Evolutionary conservation across 2,888 invertebrate genomes (phyloP).

Genomic region (Arge pagana): DNA sequence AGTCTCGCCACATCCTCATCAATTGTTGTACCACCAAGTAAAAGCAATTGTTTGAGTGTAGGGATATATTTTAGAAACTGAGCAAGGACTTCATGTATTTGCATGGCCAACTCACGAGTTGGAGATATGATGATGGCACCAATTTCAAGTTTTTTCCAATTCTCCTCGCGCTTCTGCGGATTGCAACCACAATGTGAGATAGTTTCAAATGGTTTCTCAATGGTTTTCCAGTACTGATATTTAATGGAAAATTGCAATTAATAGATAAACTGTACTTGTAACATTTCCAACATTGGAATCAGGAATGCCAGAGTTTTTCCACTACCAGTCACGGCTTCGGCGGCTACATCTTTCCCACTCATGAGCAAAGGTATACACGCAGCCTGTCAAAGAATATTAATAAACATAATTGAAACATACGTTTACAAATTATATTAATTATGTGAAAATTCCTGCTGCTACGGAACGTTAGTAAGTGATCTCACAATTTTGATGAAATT

Average conservation of each 20-base stretch:
- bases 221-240: not conserved
- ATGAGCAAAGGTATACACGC: constrained; percentile 88
- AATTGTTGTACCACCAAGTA: constrained; percentile 84
- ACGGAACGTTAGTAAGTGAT: not conserved
- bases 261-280: constrained; percentile 58
- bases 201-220: not conserved
- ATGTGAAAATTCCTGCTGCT: not conserved
- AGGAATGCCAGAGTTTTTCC: constrained; percentile 97
- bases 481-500: constrained; percentile 13
- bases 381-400: constrained; percentile 61
- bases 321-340: constrained; percentile 97
- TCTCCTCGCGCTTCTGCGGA: constrained; percentile 64
- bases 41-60: constrained; percentile 63
- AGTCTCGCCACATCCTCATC: constrained; percentile 75
- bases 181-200: constrained; percentile 34
- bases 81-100: constrained; percentile 74
- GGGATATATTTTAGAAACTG: constrained; percentile 59
- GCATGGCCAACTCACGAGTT: constrained; percentile 91
- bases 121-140: constrained; percentile 93
- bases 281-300: constrained; percentile 87
- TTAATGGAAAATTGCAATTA: constrained; percentile 4
- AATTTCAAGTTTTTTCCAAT: constrained; percentile 75
- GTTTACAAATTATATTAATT: not conserved
- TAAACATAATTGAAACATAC: not conserved
- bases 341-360: constrained; percentile 93